Evolutionary conservation across 2,888 invertebrate species (phyloP), one percentile per base, ranked within the genome.

Genomic region (Cheilosia scutellata): DNA sequence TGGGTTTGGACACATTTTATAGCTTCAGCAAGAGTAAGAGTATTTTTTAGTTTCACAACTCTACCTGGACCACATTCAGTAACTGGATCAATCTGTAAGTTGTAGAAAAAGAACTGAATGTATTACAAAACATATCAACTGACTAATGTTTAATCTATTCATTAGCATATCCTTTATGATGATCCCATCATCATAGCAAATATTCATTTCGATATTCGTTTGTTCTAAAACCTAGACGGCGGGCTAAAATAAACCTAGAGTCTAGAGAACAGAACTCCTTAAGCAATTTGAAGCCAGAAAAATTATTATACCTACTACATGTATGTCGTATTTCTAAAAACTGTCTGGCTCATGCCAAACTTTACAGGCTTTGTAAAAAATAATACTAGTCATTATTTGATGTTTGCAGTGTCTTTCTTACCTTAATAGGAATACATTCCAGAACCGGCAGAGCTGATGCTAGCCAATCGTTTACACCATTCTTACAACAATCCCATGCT

Each of bases 381-480:
- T n/a, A n/a, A n/a, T n/a, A n/a, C n/a, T n/a, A n/a, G 9, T 33
- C 7, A 9, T 6, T 9, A 37, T 4, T 16, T 2, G 44, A 44
- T 6, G 2, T n/a, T 44, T 16, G n/a, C 16, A n/a, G 0, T 20
- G 0, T 16, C 47, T 7, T 5, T n/a, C 6, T 6, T 80, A 62
- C 91, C 40, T 88, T 62, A 31, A 91, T 83, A 0, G 92, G 91
- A 6, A 89, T 88, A 11, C 89, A 88, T 7, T 88, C 76, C 4
- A 76, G 29, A 20, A 90, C 78, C 5, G 89, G 89, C 88, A 94
- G 51, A 87, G 93, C 88, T 60, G 88, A 94, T 4, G 96, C 95
- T n/a, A 99, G 93, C 98, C 98, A 98, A 92, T 98, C 98, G 90
- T 97, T 98, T 0, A 98, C 96, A 1, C 98, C 98, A 6, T 96